Evolutionary conservation across 2,113 vertebrate genomes (phyloP).

Genomic region (Probosciger aterrimus): DNA sequence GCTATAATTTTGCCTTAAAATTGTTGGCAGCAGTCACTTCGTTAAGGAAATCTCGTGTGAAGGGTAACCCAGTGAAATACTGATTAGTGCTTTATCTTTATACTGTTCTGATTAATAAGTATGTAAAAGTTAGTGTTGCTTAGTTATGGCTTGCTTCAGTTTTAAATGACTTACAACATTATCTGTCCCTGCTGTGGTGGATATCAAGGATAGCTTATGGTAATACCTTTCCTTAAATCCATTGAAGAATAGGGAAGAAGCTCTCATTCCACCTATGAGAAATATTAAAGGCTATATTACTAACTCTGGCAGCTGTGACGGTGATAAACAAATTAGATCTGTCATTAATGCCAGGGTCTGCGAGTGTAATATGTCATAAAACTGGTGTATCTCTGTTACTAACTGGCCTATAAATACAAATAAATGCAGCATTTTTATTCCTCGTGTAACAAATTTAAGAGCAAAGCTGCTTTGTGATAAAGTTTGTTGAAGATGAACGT

Average conservation of each 20-base stretch:
- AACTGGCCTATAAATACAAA: neutral
- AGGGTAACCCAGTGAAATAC: neutral
- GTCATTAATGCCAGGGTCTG: constrained; percentile 17
- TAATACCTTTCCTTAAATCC: constrained; percentile 17
- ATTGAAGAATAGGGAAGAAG: neutral
- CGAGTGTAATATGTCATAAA: neutral
- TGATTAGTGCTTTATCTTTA: neutral
- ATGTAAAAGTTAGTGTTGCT: constrained; percentile 7
- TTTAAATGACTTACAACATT: constrained; percentile 6
- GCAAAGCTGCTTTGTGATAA: neutral
- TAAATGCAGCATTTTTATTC: neutral
- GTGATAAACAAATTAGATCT: constrained; percentile 51
- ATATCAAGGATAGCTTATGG: constrained; percentile 1
- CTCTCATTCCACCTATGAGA: constrained; percentile 8
- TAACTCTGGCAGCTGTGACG: constrained; percentile 4
- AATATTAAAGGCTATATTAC: neutral
- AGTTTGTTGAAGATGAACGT: neutral
- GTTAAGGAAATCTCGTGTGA: neutral
- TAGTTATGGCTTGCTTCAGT: constrained; percentile 1
- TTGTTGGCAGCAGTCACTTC: neutral
- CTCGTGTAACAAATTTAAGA: neutral
- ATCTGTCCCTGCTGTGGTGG: neutral
- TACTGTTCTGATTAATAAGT: neutral
- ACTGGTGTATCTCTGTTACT: neutral
- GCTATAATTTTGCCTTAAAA: neutral